phyloP scores from a whole-genome alignment of 2,113 vertebrate genomes.

The Macheiramphus alcinus region DNA sequence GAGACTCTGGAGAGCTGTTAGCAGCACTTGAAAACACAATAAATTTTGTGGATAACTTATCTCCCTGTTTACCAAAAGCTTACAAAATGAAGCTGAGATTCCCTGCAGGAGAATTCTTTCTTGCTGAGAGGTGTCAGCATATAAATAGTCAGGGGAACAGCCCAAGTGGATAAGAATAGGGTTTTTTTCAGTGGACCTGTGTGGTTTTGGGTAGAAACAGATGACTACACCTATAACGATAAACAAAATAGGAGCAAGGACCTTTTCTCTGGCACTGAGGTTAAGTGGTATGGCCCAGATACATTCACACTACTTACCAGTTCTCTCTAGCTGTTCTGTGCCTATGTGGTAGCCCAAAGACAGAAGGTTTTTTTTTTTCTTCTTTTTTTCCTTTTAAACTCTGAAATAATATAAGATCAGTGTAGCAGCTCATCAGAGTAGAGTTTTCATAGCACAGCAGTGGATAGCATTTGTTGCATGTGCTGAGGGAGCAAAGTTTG shows the following conservation, averaged over 20 bases:
- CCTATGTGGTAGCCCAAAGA: not conserved
- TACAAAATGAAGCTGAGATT: not conserved
- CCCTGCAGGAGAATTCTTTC: not conserved
- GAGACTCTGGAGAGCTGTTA: not conserved
- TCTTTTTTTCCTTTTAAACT: not conserved
- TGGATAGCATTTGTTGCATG: not conserved
- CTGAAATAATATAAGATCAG: not conserved
- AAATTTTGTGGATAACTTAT: not conserved
- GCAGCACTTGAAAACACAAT: not conserved
- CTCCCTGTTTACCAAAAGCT: not conserved
- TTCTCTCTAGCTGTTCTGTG: not conserved
- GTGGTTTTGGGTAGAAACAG: not conserved
- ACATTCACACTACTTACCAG: not conserved
- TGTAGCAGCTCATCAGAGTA: not conserved
- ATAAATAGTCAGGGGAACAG: not conserved
- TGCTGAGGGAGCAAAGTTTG: not conserved
- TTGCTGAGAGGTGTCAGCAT: not conserved
- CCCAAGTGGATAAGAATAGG: not conserved
- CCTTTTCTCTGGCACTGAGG: not conserved
- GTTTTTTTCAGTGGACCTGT: not conserved
- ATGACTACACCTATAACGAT: not conserved
- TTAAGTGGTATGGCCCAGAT: not conserved
- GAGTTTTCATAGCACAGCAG: not conserved
- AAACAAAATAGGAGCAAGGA: not conserved
- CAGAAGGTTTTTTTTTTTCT: not conserved